Evolutionary conservation across 2,797 vertebrate genomes (phyloP), one percentile per base, ranked within the genome.

Genomic region (Manis javanica): DNA sequence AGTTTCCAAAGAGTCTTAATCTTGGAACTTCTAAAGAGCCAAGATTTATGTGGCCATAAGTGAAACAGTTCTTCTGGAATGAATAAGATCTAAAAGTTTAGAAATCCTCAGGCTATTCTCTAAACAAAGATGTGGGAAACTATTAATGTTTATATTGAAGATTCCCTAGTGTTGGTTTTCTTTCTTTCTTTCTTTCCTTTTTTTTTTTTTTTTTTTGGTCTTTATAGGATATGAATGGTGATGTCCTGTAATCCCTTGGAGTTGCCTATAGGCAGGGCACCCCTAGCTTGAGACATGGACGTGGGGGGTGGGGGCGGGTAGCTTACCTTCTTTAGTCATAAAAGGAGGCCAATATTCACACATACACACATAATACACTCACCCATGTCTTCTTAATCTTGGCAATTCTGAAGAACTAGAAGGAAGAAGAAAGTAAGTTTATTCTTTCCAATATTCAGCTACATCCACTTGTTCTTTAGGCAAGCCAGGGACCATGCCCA

Each of bases 51-150:
- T 13, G 69, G 81, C 97, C 97, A 90, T 98, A 98, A 98, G 97
- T 97, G 98, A 98, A 98, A 98, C 97, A 97, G 98, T 98, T 98
- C 97, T 98, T 98, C 98, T 99, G 98, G 98, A 99, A 98, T 98
- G 98, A 98, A 98, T 98, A 98, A 97, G 97, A 98, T 98, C 98
- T 98, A 98, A 96, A 98, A 99, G 98, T 99, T 99, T 99, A 99
- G 98, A 99, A 99, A 99, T 98, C 98, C 98, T 98, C 97, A 96
- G 97, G 92, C 98, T 98, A 97, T 98, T 98, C 98, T 99, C 98
- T 99, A 99, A 99, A 99, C 99, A 99, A 99, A 99, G 98, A 99
- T 99, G 99, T 99, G 99, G 99, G 99, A 99, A 99, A 99, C 98
- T 99, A 98, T 99, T 98, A 98, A 98, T 99, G 98, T 99, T 99